Base-by-base conservation (phyloP, 2,797 vertebrate species). In the Enteromius unitaeniatus region DNA sequence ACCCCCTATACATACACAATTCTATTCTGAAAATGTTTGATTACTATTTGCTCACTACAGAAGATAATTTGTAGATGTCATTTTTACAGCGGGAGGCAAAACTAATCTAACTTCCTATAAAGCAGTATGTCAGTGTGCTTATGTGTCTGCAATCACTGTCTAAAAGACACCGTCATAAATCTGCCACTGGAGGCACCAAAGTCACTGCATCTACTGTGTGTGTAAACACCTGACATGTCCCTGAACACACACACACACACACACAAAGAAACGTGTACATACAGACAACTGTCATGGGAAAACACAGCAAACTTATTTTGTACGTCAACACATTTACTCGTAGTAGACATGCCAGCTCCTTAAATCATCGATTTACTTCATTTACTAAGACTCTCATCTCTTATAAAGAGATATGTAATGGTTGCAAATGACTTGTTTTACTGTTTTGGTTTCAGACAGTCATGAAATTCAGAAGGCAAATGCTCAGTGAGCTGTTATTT, bases 171-270 rank as follows among this genome's bases (percentile, higher is more conserved):
- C 58, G 42, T 80, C 88, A 88, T 89, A 83, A 89, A 90, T 89
- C 87, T 88, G 83, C 89, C 88, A 89, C 88, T 88, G 87, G 86
- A 86, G 89, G 88, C 88, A 90, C 81, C 85, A 85, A 86, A 91
- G 83, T 70, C 69, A 83, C 88, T 84, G 60, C 65, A 86, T 86
- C 70, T 73, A 51, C 65, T 53, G 74, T 76, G 78, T 85, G 68
- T 82, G 87, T 86, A 81, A 58, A 87, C 78, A 88, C 72, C 85
- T 86, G 79, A 83, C 67, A 86, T 14, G 15, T 62, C 42, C 23
- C 26, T 64, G 19, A 76, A 60, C 51, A 23, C 70, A 51, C 21
- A 69, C 55, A 73, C 42, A 31, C 23, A 49, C 49, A n/a, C n/a
- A 60, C 26, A 17, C 15, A 28, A n/a, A 23, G 10, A 60, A 17